These are phyloP conservation scores for Tryphoninae sp. DNA, from an alignment of 2,888 invertebrate genomes.

Conservation along the genomic window DNA sequence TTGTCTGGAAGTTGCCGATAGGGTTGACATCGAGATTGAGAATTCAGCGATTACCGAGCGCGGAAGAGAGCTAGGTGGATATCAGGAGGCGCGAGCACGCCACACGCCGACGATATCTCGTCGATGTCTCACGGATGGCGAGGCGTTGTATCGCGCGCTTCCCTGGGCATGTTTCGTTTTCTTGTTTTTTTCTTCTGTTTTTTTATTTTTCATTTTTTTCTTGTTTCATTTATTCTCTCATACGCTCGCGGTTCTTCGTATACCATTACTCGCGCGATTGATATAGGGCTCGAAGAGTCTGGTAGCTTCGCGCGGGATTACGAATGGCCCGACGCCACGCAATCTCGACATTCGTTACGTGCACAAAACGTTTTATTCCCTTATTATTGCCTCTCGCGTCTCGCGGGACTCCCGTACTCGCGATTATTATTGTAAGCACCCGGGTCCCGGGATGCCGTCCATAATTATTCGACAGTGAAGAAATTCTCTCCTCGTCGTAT, in stretches of 20 bases:
- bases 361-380: conserved; percentile 47
- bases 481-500: conserved; percentile 28
- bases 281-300: conserved; percentile 63
- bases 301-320: conserved; percentile 57
- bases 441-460: conserved; percentile 37
- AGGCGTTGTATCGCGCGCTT: conserved; percentile 9
- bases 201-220: conserved; percentile 17
- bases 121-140: conserved; percentile 18
- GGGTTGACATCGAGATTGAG: conserved; percentile 52
- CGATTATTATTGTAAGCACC: conserved; percentile 52
- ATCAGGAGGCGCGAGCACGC: conserved; percentile 9
- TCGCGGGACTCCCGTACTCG: conserved; percentile 41
- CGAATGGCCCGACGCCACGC: conserved; percentile 65
- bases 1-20: conserved; percentile 37
- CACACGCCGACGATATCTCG: conserved; percentile 39
- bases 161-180: background rate
- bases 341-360: conserved; percentile 66
- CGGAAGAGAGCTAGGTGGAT: conserved; percentile 24
- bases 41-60: conserved; percentile 55
- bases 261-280: conserved; percentile 59
- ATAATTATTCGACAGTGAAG: conserved; percentile 58
- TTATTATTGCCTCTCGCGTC: conserved; percentile 31
- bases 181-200: background rate
- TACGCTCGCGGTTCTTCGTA: conserved; percentile 42
- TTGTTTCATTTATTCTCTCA: conserved; percentile 33